Base-by-base conservation (phyloP, 2,888 invertebrate species). In the Branchipolynoe longqiensis region DNA sequence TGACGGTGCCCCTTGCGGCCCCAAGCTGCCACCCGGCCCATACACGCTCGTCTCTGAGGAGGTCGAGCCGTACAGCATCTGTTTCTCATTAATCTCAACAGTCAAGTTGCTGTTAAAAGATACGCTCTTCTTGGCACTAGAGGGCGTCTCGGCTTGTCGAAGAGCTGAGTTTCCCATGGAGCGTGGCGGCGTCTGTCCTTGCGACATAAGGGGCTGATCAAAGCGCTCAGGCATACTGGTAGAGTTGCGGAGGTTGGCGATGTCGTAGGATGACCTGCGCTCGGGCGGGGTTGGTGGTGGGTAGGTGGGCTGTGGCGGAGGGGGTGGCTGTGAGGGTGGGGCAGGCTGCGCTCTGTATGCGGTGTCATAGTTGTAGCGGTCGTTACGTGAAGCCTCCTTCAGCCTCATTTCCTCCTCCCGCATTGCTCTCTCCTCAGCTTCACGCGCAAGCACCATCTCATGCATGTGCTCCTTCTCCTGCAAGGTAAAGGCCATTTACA, bases 211-310 rank as follows among this genome's bases (percentile, higher is more conserved):
- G 0, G 82, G 69, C 1, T 22, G 69, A 3, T 48, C 38, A 31
- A 22, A 81, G 1, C 54, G 40, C 36, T 36, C 36, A 3, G 64
- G 40, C 40, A 85, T 36, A 36, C 82, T 84, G 36, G 81, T 8
- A 2, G 56, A 56, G 83, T 64, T 85, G 31, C 82, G 48, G n/a
- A 78, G 41, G 41, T 69, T 40, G 97, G 97, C 97, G 40, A 97
- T 96, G 2, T 97, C 96, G 93, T 97, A 98, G 62, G 97, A 97
- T 38, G 97, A 97, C 86, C 97, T 97, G 87, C 98, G 95, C 93
- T 97, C 97, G 1, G 98, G 98, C 33, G 97, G 97, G 3, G 95
- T 94, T 0, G 97, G 94, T 81, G 92, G 89, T 18, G 33, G 64
- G 78, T 78, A 78, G 38, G 4, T 82, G 58, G 82, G 59, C 58